Evolutionary conservation across 1,140 invertebrate species (phyloP).

Genomic region (Glossosoma conforme): DNA sequence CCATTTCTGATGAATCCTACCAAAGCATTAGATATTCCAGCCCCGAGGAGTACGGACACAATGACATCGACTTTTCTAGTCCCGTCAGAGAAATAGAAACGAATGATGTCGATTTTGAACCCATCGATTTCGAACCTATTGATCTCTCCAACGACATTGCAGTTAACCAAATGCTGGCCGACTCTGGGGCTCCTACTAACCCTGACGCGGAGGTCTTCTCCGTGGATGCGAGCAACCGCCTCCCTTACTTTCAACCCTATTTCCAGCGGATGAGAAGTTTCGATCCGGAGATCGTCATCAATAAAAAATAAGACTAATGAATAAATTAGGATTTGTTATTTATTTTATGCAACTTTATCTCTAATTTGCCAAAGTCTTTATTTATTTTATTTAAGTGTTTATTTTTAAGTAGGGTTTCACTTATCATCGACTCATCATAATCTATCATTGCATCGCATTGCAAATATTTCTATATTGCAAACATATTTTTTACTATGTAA

Average conservation of each 20-base stretch:
- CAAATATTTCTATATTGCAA: no score
- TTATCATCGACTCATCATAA: no score
- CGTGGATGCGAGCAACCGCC: slow-evolving; percentile 8
- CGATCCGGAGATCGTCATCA: no score
- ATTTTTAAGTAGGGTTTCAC: no score
- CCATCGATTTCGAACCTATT: slow-evolving; percentile 27
- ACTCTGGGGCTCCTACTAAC: slow-evolving; percentile 34
- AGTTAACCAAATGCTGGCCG: slow-evolving; percentile 36
- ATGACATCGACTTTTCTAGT: slow-evolving; percentile 6
- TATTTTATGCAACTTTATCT: slow-evolving; percentile 6
- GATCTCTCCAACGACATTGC: slow-evolving; percentile 43
- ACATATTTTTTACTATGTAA: no score
- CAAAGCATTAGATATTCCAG: slow-evolving; percentile 9
- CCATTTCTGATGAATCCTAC: neutral
- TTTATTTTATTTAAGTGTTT: slow-evolving; percentile 22
- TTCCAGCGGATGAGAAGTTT: no score
- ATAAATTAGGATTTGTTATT: slow-evolving; percentile 15
- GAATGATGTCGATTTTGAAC: slow-evolving; percentile 21
- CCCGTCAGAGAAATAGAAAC: slow-evolving; percentile 20
- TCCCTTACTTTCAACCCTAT: neutral
- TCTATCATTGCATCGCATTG: no score
- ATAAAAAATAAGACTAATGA: no score
- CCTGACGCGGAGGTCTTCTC: slow-evolving; percentile 40
- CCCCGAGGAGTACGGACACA: neutral
- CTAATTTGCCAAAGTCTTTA: slow-evolving; percentile 19